Evolutionary conservation across 2,888 invertebrate genomes (phyloP).

Genomic region (Sclerodermus sp.): DNA sequence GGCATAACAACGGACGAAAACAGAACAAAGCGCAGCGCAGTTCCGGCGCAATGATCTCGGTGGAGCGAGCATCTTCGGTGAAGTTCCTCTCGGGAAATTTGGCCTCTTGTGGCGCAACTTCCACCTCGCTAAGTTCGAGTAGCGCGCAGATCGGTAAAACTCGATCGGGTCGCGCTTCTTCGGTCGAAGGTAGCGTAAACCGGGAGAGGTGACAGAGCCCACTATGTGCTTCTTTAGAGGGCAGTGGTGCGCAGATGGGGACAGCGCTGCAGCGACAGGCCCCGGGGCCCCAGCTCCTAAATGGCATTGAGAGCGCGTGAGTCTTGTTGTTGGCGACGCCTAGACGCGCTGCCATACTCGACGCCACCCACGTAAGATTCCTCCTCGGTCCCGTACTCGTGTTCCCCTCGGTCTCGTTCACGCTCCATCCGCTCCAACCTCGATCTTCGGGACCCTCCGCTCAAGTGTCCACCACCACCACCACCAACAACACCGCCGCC

Average conservation of each 20-base stretch:
- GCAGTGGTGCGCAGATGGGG: slow-evolving; percentile 56
- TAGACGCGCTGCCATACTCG: slow-evolving; percentile 65
- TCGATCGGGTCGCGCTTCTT: too few species aligned
- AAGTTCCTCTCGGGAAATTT: too few species aligned
- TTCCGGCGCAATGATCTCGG: too few species aligned
- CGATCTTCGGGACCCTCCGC: slow-evolving; percentile 51
- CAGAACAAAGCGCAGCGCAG: too few species aligned
- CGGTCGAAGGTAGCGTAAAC: too few species aligned
- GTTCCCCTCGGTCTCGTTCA: slow-evolving; percentile 51
- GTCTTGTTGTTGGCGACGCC: slow-evolving; percentile 58
- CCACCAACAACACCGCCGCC: too few species aligned
- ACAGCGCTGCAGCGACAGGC: slow-evolving; percentile 56
- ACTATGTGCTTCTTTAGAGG: slow-evolving; percentile 30
- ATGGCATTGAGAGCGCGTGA: slow-evolving; percentile 72
- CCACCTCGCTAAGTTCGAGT: too few species aligned
- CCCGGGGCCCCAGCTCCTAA: slow-evolving; percentile 63
- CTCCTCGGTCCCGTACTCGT: slow-evolving; percentile 57
- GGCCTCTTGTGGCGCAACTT: too few species aligned
- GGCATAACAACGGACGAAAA: too few species aligned
- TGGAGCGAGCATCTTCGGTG: too few species aligned
- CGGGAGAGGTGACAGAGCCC: too few species aligned
- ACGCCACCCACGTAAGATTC: slow-evolving; percentile 57
- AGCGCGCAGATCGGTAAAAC: too few species aligned
- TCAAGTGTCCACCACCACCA: slow-evolving; percentile 35
- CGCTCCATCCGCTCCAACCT: slow-evolving; percentile 50